Percentiles rank a stretch among this genome's conserved stretches.
Evolutionary conservation across 2,888 invertebrate genomes (phyloP).

Genomic region (Zonitis immaculata): DNA sequence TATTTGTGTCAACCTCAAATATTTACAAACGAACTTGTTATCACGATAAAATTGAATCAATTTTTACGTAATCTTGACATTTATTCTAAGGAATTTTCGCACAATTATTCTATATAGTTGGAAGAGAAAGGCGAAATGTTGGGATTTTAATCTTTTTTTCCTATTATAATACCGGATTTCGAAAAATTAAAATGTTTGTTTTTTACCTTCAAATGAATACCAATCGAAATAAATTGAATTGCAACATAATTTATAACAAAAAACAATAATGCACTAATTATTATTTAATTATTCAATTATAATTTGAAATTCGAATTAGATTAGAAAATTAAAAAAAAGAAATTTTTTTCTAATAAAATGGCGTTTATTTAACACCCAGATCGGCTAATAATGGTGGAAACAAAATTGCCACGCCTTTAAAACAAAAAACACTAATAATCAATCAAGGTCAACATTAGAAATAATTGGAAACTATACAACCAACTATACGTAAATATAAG

Average conservation of each 20-base stretch:
- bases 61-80: background rate
- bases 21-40: no score
- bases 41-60: background rate
- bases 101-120: no score
- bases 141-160: constrained; percentile 6
- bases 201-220: constrained; percentile 11
- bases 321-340: background rate
- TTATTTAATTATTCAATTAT: background rate
- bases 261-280: background rate
- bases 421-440: constrained; percentile 22
- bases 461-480: background rate
- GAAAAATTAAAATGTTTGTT: constrained; percentile 6
- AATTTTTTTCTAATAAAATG: constrained; percentile 32
- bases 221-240: background rate
- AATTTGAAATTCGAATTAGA: background rate
- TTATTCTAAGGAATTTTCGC: background rate
- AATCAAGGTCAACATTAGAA: background rate
- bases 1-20: background rate
- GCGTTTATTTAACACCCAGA: constrained; percentile 34
- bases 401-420: constrained; percentile 31
- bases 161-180: constrained; percentile 12
- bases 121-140: background rate
- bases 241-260: background rate
- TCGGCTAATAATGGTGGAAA: background rate
- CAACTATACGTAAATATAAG: background rate